Conservation (phyloP, 2,888 invertebrate genomes). For the Dromius quadrimaculatus region DNA sequence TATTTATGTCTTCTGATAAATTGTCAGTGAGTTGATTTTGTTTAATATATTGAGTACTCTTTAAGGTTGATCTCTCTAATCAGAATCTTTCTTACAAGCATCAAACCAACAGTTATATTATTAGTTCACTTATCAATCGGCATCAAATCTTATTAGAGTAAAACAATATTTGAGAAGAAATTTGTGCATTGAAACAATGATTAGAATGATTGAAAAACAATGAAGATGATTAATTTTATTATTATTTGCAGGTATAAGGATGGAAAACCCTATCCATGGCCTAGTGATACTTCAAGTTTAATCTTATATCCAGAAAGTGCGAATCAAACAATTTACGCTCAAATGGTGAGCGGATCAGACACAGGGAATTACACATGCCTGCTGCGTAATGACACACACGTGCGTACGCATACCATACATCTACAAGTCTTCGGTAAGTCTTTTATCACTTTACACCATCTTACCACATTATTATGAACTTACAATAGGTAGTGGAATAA, state of each 20-base stretch:
- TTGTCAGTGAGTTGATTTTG: no score
- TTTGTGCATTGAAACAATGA: background rate
- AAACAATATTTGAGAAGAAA: background rate
- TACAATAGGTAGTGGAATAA: background rate
- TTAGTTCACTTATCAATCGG: no score
- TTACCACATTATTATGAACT: background rate
- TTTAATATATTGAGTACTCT: no score
- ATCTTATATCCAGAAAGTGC: slow-evolving; percentile 82
- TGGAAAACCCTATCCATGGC: slow-evolving; percentile 81
- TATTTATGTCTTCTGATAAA: no score
- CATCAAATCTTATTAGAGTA: no score
- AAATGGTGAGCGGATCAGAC: slow-evolving; percentile 73
- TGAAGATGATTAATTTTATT: no score
- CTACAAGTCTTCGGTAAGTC: slow-evolving; percentile 77
- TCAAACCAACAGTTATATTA: no score
- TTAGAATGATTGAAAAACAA: background rate
- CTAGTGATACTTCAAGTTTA: slow-evolving; percentile 76
- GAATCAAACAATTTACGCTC: slow-evolving; percentile 83
- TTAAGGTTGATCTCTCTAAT: no score
- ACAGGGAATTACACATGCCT: slow-evolving; percentile 82
- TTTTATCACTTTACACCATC: slow-evolving; percentile 1
- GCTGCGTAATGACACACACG: slow-evolving; percentile 78
- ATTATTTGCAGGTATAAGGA: slow-evolving; percentile 77
- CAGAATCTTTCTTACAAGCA: no score
- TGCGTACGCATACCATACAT: slow-evolving; percentile 74